These are phyloP conservation scores for Bufo bufo DNA, from an alignment of 2,113 vertebrate species.

Conservation along the genomic window DNA sequence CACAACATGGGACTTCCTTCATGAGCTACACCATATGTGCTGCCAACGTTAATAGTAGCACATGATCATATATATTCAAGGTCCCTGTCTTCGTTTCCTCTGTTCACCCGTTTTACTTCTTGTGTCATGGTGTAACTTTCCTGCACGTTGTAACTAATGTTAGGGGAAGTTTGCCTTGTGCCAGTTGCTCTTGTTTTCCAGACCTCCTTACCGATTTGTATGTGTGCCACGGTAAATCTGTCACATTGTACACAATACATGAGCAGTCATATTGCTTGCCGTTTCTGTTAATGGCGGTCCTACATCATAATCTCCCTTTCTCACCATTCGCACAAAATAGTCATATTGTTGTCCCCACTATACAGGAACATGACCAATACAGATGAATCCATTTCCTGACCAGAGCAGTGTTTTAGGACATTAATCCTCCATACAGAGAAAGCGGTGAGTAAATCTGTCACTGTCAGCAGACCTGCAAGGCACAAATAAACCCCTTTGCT, in stretches of 20 bases:
- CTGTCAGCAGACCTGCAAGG: constrained; percentile 39
- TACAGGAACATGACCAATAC: constrained; percentile 11
- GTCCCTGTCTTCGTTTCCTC: no score
- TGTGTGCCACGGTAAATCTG: not conserved
- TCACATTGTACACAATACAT: not conserved
- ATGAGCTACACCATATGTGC: no score
- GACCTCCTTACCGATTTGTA: not conserved
- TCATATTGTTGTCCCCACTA: constrained; percentile 18
- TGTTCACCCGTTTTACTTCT: no score
- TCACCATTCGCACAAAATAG: constrained; percentile 12
- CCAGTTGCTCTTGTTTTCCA: no score
- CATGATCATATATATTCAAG: no score
- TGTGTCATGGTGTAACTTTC: not conserved
- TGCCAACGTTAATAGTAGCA: no score
- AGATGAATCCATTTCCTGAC: constrained; percentile 47
- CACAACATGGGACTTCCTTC: no score
- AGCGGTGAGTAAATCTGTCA: constrained; percentile 34
- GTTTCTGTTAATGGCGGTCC: constrained; percentile 15
- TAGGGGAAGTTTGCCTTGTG: not conserved
- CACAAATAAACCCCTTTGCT: constrained; percentile 35
- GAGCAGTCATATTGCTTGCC: not conserved
- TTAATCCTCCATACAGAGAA: constrained; percentile 43
- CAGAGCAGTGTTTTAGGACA: constrained; percentile 31
- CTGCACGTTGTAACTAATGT: not conserved
- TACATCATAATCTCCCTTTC: constrained; percentile 34